Base-by-base conservation (phyloP, 64 coral and sea anemone species). In the Orbicella faveolata region DNA sequence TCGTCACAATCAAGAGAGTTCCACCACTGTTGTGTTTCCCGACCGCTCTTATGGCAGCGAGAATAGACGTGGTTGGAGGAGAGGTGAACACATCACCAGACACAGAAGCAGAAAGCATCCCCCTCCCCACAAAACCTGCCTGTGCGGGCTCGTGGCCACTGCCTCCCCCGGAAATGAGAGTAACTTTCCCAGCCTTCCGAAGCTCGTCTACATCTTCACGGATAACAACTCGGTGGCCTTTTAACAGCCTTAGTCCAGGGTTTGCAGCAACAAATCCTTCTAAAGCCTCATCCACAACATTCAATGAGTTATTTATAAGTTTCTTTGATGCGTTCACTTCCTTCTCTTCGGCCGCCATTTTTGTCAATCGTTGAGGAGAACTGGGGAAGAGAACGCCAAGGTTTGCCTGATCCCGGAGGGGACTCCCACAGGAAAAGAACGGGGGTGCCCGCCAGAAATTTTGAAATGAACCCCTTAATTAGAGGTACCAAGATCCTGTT, bases 141-240 rank as follows among this genome's bases (percentile, higher is more conserved):
- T 98, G 96, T 1, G 96, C 78, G 0, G 96, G 96, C 36, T 98
- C 96, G 23, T 98, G 96, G 0, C 96, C 96, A 36, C 96, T 98
- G 4, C 96, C 96, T 44, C 96, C 96, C 4, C 96, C 96, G 16
- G 90, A 98, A 21, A 98, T 81, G 34, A 98, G 75, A 3, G 93
- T 64, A 0, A 98, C 96, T 54, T 73, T 90, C 2, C 90, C 93
- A 66, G 87, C 67, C 18, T 92, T 89, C 20, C 86, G 90, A 2
- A 98, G 74, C 23, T 94, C 73, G 33, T 95, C 82, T 0, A 93
- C 25, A 87, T 98, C 93, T 16, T 90, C 88, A 34, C 96, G 81
- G 34, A 98, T 90, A 34, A 98, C 54, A 70, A 98, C 90, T 20
- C 96, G 75, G 77, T 98, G 93, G 34, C 90, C 83, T 79, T 88